Evolutionary conservation across 2,113 vertebrate genomes (phyloP).

Genomic region (Chionomys nivalis): DNA sequence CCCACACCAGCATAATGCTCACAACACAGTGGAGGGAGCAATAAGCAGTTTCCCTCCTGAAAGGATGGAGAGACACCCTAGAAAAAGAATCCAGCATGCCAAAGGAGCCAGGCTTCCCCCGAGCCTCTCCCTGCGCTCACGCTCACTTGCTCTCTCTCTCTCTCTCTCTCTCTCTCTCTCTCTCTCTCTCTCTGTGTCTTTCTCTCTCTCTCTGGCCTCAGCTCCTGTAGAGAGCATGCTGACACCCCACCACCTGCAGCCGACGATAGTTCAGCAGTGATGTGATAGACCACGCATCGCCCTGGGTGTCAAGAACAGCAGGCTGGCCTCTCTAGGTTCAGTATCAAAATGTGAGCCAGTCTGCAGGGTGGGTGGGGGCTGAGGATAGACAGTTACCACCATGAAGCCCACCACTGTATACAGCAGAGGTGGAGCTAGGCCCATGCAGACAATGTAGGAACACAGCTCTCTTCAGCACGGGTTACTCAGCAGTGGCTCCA

Average conservation of each 20-base stretch:
- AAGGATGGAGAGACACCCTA: neutral
- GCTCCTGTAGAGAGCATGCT: neutral
- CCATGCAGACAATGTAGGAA: conserved; percentile 17
- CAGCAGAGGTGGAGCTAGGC: conserved; percentile 6
- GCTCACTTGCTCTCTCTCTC: neutral
- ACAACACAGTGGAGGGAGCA: conserved; percentile 9
- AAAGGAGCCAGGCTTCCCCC: conserved; percentile 48
- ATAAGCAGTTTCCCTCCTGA: conserved; percentile 35
- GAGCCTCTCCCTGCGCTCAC: neutral
- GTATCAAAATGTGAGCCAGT: conserved; percentile 40
- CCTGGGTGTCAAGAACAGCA: conserved; percentile 53
- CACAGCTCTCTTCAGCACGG: neutral
- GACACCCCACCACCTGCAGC: neutral
- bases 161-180: neutral
- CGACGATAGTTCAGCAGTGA: neutral
- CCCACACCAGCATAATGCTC: conserved; percentile 58
- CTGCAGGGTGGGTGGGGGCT: neutral
- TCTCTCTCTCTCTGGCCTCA: neutral
- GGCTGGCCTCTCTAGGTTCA: neutral
- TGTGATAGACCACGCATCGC: neutral
- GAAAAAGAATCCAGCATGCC: conserved; percentile 39
- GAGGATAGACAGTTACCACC: conserved; percentile 29
- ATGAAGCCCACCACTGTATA: conserved; percentile 50
- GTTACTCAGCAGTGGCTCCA: conserved; percentile 19
- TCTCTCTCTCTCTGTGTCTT: too few species aligned